phyloP scores from a whole-genome alignment of 2,113 vertebrate species.

The Pteropus alecto region DNA sequence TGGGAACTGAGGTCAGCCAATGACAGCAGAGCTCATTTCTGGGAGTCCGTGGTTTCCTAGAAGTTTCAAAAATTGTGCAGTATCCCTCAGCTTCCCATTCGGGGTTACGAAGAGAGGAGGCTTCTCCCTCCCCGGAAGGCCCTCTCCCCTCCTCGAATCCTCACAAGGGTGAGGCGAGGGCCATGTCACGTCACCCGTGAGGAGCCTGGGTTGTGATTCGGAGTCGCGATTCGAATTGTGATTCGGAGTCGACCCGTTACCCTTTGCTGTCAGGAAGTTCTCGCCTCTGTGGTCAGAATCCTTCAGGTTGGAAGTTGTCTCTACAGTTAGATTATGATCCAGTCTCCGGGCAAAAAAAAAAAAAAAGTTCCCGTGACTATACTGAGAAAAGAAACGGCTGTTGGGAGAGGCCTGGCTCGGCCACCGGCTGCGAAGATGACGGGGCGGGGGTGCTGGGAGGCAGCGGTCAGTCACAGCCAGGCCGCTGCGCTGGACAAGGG shows the following conservation, averaged over 20 bases:
- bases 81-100: background rate
- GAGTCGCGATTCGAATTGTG: background rate
- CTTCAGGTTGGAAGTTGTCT: background rate
- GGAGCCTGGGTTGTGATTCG: background rate
- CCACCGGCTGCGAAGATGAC: too few species aligned
- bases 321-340: background rate
- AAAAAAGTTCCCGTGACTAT: background rate
- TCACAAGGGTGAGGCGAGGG: background rate
- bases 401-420: fast-evolving
- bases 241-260: background rate
- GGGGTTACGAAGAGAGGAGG: background rate
- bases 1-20: background rate
- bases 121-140: background rate
- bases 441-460: background rate
- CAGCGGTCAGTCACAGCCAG: fast-evolving
- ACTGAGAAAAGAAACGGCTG: background rate
- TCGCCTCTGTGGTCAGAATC: background rate
- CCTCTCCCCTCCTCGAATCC: background rate
- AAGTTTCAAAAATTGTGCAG: background rate
- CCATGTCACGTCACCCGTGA: fast-evolving
- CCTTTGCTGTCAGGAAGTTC: background rate
- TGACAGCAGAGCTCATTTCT: background rate
- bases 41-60: background rate
- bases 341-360: background rate
- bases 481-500: too few species aligned